Base-by-base conservation (phyloP, 2,797 vertebrate species). In the Coluber constrictor region DNA sequence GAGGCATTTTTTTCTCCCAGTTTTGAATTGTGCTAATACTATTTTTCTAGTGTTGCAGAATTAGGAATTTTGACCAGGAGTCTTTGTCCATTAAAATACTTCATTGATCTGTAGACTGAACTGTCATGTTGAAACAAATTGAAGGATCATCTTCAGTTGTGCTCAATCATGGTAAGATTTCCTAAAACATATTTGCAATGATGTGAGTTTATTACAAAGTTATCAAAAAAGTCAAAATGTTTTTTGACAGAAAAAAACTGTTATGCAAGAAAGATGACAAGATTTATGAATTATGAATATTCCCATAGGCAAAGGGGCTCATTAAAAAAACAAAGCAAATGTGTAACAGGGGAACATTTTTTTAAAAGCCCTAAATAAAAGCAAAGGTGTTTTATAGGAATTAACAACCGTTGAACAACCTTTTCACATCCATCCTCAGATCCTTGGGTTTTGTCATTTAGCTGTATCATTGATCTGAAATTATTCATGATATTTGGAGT, bases 71-170 rank as follows among this genome's bases (percentile, higher is more conserved):
- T 60, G 56, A 63, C 25, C 56, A 47, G 15, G 70, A 54, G 43
- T 29, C 51, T 6, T 47, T 88, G 55, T 43, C 54, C 94, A n/a
- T 66, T 86, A 59, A 32, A 94, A 37, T 95, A 56, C 37, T 43
- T 18, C 90, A 94, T 61, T 83, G 90, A 95, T 88, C 93, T 47
- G 32, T 88, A 51, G 88, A 55, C 51, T 91, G 61, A 90, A 3
- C 32, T 37, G 91, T 55, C 15, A 88, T 25, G 59, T 92, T 88
- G 95, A 94, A 96, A 95, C 54, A 92, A 95, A 96, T 94, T 89
- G 83, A 56, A 91, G 60, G 0, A 61, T 96, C 94, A 94, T 47
- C 87, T 61, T 95, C 89, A 94, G 61, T 86, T 56, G 20, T 86
- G 89, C 37, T 91, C 9, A n/a, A 88, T 16, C 91, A 54, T 37